These are phyloP conservation scores for Drosophila anomalata DNA, from an alignment of 2,888 invertebrate species.

Conservation along the genomic window DNA sequence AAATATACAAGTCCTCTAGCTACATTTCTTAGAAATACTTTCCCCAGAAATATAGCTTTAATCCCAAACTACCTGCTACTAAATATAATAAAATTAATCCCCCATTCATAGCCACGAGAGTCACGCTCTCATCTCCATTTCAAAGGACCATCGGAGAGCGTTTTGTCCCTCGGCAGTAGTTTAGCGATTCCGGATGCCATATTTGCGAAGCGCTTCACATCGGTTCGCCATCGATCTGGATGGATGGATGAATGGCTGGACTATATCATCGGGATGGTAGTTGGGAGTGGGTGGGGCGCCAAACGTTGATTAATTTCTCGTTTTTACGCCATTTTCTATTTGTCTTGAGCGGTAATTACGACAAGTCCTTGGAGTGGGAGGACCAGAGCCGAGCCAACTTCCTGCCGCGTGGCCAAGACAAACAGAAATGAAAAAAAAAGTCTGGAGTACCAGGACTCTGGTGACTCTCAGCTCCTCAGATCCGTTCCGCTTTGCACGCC, in stretches of 20 bases:
- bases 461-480: slow-evolving; percentile 8
- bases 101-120: not conserved
- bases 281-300: slow-evolving; percentile 13
- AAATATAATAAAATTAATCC: slow-evolving; percentile 1
- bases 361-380: slow-evolving; percentile 62
- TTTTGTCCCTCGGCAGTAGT: slow-evolving; percentile 23
- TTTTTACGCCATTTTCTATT: slow-evolving; percentile 82
- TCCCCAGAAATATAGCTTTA: not conserved
- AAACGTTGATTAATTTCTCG: slow-evolving; percentile 79
- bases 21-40: not conserved
- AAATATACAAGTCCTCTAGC: not conserved
- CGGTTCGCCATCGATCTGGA: slow-evolving; percentile 56
- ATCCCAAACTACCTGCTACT: not conserved
- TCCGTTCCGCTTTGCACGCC: slow-evolving; percentile 15
- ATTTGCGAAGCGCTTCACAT: slow-evolving; percentile 73
- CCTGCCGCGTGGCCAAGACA: slow-evolving; percentile 63
- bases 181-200: slow-evolving; percentile 32
- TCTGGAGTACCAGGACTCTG: slow-evolving; percentile 23
- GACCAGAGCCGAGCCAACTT: slow-evolving; percentile 43
- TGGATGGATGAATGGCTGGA: slow-evolving; percentile 9
- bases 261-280: slow-evolving; percentile 6
- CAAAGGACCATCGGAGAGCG: not conserved
- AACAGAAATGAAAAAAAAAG: slow-evolving; percentile 46
- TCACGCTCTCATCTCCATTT: slow-evolving; percentile 23
- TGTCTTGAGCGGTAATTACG: slow-evolving; percentile 82